Conservation (phyloP, 1,140 invertebrate species). For the Kradibia gibbosae region DNA sequence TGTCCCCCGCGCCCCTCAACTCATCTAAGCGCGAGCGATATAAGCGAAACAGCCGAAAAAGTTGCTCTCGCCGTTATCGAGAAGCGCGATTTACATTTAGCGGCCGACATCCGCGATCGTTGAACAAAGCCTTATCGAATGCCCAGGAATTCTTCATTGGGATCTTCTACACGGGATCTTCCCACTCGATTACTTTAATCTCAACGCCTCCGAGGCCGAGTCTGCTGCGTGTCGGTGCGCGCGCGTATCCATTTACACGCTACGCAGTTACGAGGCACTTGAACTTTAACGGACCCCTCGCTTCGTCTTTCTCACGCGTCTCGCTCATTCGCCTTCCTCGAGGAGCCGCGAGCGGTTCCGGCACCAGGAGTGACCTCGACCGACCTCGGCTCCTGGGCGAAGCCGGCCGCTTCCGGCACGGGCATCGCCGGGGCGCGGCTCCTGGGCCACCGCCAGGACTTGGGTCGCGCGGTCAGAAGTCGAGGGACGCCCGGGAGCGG, state of each 20-base stretch:
- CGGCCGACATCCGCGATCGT: background rate
- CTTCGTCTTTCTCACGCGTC: background rate
- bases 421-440: too few relatives aligned
- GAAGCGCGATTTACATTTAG: background rate
- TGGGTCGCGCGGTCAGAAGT: background rate
- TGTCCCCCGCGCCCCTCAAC: too few relatives aligned
- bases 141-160: background rate
- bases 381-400: too few relatives aligned
- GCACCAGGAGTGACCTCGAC: too few relatives aligned
- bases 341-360: too few relatives aligned
- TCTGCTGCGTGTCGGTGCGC: background rate
- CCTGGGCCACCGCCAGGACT: background rate
- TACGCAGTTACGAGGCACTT: conserved; percentile 24
- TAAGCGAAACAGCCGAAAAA: too few relatives aligned
- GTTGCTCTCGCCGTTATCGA: background rate
- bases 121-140: background rate
- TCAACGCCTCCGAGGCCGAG: too few relatives aligned
- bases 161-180: background rate
- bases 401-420: too few relatives aligned
- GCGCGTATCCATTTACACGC: background rate
- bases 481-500: background rate
- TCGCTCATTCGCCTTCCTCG: background rate
- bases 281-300: conserved; percentile 24
- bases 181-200: conserved; percentile 6
- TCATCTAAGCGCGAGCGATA: too few relatives aligned